phyloP scores from a whole-genome alignment of 2,113 vertebrate genomes.

The Nothobranchius kuhntae region DNA sequence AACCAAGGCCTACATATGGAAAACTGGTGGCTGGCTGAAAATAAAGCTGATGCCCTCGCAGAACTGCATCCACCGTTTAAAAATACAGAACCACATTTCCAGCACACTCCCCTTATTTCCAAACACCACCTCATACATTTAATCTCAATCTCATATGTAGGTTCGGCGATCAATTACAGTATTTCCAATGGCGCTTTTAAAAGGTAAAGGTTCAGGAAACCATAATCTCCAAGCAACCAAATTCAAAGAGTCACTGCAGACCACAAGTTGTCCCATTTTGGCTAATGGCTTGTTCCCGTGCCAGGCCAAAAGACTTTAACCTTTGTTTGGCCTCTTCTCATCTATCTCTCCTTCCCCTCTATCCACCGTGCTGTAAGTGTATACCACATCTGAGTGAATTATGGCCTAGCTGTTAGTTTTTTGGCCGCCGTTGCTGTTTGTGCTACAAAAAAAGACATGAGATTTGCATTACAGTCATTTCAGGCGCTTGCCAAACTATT shows the following conservation, averaged over 20 bases:
- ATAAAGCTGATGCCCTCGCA: not conserved
- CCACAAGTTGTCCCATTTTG: slow-evolving; percentile 49
- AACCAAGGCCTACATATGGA: not conserved
- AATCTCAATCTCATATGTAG: slow-evolving; percentile 53
- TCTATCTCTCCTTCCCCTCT: slow-evolving; percentile 29
- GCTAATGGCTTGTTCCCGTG: slow-evolving; percentile 44
- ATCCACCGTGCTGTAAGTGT: slow-evolving; percentile 52
- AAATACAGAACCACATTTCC: slow-evolving; percentile 50
- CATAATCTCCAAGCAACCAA: slow-evolving; percentile 54
- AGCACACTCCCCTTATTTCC: slow-evolving; percentile 44
- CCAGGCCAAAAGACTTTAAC: slow-evolving; percentile 57
- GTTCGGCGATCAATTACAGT: slow-evolving; percentile 36
- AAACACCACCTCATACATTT: slow-evolving; percentile 33
- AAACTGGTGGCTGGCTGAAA: slow-evolving; percentile 4
- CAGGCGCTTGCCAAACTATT: slow-evolving; percentile 72
- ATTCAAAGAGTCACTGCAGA: slow-evolving; percentile 52
- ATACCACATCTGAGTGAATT: slow-evolving; percentile 72
- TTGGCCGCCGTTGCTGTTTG: slow-evolving; percentile 71
- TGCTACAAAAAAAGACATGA: slow-evolving; percentile 71
- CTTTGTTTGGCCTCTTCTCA: slow-evolving; percentile 54
- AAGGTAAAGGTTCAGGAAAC: slow-evolving; percentile 40
- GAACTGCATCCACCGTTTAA: slow-evolving; percentile 28
- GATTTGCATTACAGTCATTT: slow-evolving; percentile 76
- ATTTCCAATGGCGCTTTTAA: slow-evolving; percentile 34
- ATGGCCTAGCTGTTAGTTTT: slow-evolving; percentile 67